Evolutionary conservation across 2,113 vertebrate genomes (phyloP), one percentile per base, ranked within the genome.

Genomic region (Neolamprologus sp.): DNA sequence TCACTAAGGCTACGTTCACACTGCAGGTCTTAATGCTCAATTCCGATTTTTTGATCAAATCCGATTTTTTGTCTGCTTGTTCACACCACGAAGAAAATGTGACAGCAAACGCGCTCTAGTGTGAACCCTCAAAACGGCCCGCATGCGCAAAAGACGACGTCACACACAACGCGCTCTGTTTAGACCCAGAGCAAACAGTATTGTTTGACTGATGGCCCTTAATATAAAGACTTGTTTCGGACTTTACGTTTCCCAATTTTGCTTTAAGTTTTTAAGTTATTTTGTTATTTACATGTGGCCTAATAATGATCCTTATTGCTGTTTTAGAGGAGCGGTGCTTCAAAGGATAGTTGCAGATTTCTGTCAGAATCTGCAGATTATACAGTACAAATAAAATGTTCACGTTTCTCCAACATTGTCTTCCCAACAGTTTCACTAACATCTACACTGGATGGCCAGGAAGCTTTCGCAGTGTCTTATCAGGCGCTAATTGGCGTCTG

Each of bases 81-180:
- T 54, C n/a, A 21, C 51, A 54, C n/a, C 1, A 7, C 51, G 21
- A 54, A 54, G 21, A 54, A 54, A 54, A 53, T 53, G 9, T 0
- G n/a, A 53, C 9, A 21, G 5, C 9, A 21, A 53, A 54, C 0
- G 3, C 0, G 0, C 9, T 53, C 9, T 53, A 53, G 51, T 53
- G n/a, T 4, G 51, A 53, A 11, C 9, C 0, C 51, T 2, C 51
- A 53, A 21, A 53, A 19, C 3, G 1, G 2, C 51, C 51, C 5
- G 1, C 51, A 53, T 53, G 19, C 3, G 2, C 51, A 11, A 11
- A 53, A 53, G 19, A 53, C 0, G 5, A 21, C 1, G 5, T 21
- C 9, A 53, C 51, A n/a, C 51, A n/a, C 3, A 4, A 0, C 1
- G 49, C 9, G 3, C 9, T 53, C 2, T 53, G 19, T n/a, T 53